Evolutionary conservation across 1,140 invertebrate species (phyloP), one percentile per base, ranked within the genome.

Genomic region (Drosophila quadrilineata): DNA sequence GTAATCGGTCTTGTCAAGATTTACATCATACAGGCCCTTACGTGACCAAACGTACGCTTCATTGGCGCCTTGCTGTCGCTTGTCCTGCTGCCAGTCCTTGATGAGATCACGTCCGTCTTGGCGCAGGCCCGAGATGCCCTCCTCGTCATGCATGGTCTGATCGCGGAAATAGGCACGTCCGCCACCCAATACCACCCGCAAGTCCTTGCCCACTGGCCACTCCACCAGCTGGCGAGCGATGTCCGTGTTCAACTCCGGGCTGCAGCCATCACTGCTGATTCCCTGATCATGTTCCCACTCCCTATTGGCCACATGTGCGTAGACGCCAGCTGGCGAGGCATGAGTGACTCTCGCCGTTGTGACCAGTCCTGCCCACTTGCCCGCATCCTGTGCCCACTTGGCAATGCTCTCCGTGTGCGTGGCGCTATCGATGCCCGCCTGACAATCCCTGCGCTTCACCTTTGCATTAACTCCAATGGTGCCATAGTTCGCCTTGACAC

Each of bases 331-430:
- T 0, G 95, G 95, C 0, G 95, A 94, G 0, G 95, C 95, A 86
- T 96, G 95, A 0, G 95, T 96, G 4, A 97, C 93, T 14, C 95
- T 89, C 0, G 95, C 94, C 0, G 94, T 96, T 2, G 95, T 96
- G 1, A 96, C 94, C 5, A 96, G 71, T 6, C 94, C 95, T 33
- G 94, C 94, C 26, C 91, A 92, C 84, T 95, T 95, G 6, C 93
- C 94, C 26, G 92, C 92, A 36, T 91, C 91, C 69, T 94, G 93
- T 0, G 94, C 94, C 95, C 94, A 95, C 48, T 93, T 89, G 0
- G 92, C 68, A 41, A 91, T 54, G 93, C 90, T 75, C 91, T 93
- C 5, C 91, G 93, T 35, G 92, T 87, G 79, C 0, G 64, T 95
- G 0, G 91, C 93, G 0, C 8, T 26, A 36, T 88, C 54, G 0